phyloP scores from a whole-genome alignment of 2,113 vertebrate genomes.

The Cromileptes altivelis region DNA sequence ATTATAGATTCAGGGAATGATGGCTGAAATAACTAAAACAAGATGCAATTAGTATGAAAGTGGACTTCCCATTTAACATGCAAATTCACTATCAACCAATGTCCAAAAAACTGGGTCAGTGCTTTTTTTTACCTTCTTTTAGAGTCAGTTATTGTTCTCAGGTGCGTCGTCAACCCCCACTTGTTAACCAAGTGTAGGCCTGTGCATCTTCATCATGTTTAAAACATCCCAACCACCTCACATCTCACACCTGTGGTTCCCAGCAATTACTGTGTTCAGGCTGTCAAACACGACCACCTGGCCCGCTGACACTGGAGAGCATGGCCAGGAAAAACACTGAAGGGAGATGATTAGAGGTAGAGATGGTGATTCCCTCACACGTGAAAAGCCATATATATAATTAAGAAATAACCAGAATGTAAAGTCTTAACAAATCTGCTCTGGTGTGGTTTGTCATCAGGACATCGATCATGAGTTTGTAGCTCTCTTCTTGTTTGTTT shows the following conservation, averaged over 20 bases:
- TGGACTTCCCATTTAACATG: neutral
- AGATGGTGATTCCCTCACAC: neutral
- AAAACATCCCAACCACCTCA: conserved; percentile 40
- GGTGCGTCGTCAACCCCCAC: neutral
- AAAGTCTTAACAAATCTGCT: neutral
- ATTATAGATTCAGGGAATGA: neutral
- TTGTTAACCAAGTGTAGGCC: conserved; percentile 3
- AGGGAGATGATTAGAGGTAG: conserved; percentile 29
- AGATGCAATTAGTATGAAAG: neutral
- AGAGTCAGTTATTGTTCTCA: neutral
- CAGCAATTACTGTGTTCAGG: conserved; percentile 45
- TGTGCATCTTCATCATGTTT: conserved; percentile 37
- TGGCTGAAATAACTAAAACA: neutral
- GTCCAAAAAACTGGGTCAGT: neutral
- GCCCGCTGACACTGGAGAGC: conserved; percentile 15
- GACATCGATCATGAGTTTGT: too few species aligned
- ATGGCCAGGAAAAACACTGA: neutral
- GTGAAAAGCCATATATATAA: conserved; percentile 9
- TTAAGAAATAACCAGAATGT: conserved; percentile 28
- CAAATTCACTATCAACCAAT: neutral
- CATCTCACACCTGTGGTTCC: conserved; percentile 29
- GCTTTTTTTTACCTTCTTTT: neutral
- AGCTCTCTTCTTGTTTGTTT: conserved; percentile 9
- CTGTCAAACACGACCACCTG: conserved; percentile 31
- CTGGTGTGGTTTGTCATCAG: neutral